Evolutionary conservation across 1,140 invertebrate genomes (phyloP), one percentile per base, ranked within the genome.

Genomic region (Brachionus koreanus): DNA sequence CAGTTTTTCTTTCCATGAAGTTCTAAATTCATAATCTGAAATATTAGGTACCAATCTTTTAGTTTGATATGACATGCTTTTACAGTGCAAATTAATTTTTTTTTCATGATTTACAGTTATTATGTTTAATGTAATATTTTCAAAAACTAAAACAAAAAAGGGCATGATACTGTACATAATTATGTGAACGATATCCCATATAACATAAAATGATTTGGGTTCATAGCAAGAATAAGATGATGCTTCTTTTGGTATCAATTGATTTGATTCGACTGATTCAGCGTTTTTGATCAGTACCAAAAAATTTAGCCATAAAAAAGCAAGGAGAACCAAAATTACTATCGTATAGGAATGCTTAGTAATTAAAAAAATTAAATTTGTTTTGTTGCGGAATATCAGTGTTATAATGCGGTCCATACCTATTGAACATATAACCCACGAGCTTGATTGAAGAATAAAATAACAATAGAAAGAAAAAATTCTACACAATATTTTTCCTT

Each of bases 161-260:
- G 67, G 67, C 67, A 69, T 16, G 3, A 69, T 16, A 33, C 67
- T 69, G 25, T 69, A 69, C 67, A 69, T 43, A 23, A 69, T 23
- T 69, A 69, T 69, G 25, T 69, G 67, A 7, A 39, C 67, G n/a
- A 69, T 69, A 23, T 69, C 67, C 67, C 67, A 69, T 16, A 69
- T 43, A 23, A 43, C 19, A 43, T 39, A 69, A 43, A 69, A 69
- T 10, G 25, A 37, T 13, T 69, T 69, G 5, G 67, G 67, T 19
- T 69, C 67, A 10, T 69, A 69, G 10, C 67, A 69, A 69, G 2
- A 25, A 19, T 33, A 69, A 19, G 35, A 2, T 7, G 13, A 23
- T 7, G 7, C n/a, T n/a, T 43, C 1, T 37, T 16, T 37, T 10
- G 67, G 33, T 16, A 33, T 67, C 13, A 25, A 33, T 6, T 35